These are phyloP conservation scores for Xiphophorus couchianus DNA, from an alignment of 2,113 vertebrate genomes.

Conservation along the genomic window DNA sequence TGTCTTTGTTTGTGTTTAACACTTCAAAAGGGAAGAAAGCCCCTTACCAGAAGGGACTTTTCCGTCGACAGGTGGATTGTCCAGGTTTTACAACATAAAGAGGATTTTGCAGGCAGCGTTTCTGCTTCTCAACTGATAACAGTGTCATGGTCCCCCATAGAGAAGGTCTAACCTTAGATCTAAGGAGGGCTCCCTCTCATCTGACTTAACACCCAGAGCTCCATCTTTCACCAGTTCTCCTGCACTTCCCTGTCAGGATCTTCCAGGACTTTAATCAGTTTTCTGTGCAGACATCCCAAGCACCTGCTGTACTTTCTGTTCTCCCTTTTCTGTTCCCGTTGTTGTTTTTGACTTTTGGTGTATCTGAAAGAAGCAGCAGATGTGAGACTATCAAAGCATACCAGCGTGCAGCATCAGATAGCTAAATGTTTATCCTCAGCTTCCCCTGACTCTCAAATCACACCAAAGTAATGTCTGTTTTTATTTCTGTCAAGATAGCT, in stretches of 20 bases:
- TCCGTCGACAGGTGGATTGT: slow-evolving; percentile 32
- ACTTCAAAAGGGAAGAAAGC: slow-evolving; percentile 16
- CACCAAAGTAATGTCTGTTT: slow-evolving; percentile 7
- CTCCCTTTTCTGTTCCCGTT: background rate
- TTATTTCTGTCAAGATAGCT: slow-evolving; percentile 17
- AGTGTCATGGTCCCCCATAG: slow-evolving; percentile 31
- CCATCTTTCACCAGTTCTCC: slow-evolving; percentile 4
- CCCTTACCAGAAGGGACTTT: slow-evolving; percentile 26
- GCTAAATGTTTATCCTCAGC: background rate
- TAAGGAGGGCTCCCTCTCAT: slow-evolving; percentile 41
- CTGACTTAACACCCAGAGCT: slow-evolving; percentile 30
- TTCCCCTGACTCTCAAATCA: slow-evolving; percentile 14
- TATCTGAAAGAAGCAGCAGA: slow-evolving; percentile 21
- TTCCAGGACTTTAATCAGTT: slow-evolving; percentile 30
- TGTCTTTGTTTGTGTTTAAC: background rate
- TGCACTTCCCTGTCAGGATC: background rate
- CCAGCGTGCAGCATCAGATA: slow-evolving; percentile 13
- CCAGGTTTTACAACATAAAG: slow-evolving; percentile 50
- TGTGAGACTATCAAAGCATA: slow-evolving; percentile 26
- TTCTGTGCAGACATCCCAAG: slow-evolving; percentile 14
- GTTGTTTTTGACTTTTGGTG: slow-evolving; percentile 13
- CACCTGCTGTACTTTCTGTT: slow-evolving; percentile 1
- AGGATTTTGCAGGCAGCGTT: slow-evolving; percentile 55
- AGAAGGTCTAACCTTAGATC: slow-evolving; percentile 51
- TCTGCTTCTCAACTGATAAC: slow-evolving; percentile 63